These are phyloP conservation scores for Numenius arquata DNA, from an alignment of 2,113 vertebrate species.

Conservation along the genomic window DNA sequence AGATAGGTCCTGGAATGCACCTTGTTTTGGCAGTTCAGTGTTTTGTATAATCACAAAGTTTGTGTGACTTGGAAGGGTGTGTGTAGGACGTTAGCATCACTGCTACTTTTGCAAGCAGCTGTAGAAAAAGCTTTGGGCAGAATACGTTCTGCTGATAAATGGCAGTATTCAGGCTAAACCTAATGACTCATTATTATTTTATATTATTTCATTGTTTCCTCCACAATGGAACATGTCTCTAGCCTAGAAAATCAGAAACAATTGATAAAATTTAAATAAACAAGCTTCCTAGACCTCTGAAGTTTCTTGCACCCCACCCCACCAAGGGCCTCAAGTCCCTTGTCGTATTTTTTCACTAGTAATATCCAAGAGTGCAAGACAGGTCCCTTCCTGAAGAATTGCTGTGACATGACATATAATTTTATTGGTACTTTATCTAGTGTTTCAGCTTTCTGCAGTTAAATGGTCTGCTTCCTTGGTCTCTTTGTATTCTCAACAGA, in stretches of 20 bases:
- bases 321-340: not conserved
- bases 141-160: not conserved
- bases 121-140: not conserved
- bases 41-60: not conserved
- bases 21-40: not conserved
- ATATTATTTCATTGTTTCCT: slow-evolving; percentile 11
- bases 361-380: not conserved
- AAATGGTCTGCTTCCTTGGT: not conserved
- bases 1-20: not conserved
- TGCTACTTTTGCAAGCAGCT: not conserved
- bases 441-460: not conserved
- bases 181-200: not conserved
- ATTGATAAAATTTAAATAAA: not conserved
- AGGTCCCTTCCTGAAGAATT: slow-evolving; percentile 4
- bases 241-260: slow-evolving; percentile 13
- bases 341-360: not conserved
- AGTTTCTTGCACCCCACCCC: not conserved
- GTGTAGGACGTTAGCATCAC: not conserved
- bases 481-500: not conserved
- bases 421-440: not conserved
- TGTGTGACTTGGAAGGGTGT: not conserved
- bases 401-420: not conserved
- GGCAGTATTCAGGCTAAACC: not conserved
- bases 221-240: not conserved
- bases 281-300: not conserved